Evolutionary conservation across 2,797 vertebrate genomes (phyloP).

Genomic region (Sorex maritimensis): DNA sequence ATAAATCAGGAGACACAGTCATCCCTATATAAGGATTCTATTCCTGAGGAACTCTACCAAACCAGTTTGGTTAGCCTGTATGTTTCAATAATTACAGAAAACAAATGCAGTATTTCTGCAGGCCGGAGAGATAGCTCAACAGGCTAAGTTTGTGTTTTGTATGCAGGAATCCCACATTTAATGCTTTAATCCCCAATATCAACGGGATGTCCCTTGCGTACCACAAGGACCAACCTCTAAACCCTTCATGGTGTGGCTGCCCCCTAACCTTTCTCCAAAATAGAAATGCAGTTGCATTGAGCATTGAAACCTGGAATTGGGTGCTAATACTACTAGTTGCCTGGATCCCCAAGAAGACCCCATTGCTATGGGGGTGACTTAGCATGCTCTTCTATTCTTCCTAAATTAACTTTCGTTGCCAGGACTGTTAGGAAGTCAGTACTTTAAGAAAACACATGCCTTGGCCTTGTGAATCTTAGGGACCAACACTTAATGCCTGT

Average conservation of each 20-base stretch:
- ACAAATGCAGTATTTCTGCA: background rate
- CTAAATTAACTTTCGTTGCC: constrained; percentile 6
- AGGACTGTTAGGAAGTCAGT: background rate
- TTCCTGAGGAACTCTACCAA: background rate
- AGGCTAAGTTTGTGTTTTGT: too few species aligned
- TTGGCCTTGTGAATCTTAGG: background rate
- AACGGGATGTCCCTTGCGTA: too few species aligned
- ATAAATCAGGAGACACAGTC: constrained; percentile 17
- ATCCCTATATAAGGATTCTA: background rate
- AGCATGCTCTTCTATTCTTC: background rate
- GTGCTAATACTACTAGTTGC: background rate
- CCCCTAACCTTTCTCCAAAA: too few species aligned
- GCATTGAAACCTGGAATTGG: background rate
- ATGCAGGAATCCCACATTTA: too few species aligned
- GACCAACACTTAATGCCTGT: background rate
- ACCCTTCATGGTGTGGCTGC: too few species aligned
- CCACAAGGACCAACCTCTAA: too few species aligned
- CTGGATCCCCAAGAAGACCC: background rate
- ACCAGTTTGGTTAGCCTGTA: background rate
- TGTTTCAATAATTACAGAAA: background rate
- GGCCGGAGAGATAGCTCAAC: too few species aligned
- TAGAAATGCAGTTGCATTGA: background rate
- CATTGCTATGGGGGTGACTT: background rate
- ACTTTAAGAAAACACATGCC: background rate
- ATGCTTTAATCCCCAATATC: too few species aligned